phyloP scores from a whole-genome alignment of 1,140 invertebrate genomes.

The Pseudomyrmex cubaensis region DNA sequence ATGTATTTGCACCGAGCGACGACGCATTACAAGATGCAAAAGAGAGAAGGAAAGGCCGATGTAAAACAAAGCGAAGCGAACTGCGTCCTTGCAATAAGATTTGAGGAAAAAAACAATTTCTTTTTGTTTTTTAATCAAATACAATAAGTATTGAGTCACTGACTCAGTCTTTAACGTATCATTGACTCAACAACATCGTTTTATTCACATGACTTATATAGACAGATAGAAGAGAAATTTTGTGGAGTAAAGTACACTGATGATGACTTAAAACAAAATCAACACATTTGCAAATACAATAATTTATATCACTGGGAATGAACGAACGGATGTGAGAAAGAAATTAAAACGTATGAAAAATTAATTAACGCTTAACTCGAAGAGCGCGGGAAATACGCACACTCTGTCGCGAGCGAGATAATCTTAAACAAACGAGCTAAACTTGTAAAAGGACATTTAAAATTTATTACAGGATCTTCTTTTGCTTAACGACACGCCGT shows the following conservation, averaged over 20 bases:
- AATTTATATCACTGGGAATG: too few species aligned
- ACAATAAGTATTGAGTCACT: too few species aligned
- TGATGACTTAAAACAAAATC: too few species aligned
- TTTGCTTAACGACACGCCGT: constrained; percentile 1
- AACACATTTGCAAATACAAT: too few species aligned
- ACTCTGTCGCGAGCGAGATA: neutral
- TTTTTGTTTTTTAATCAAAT: neutral
- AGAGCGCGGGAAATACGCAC: too few species aligned
- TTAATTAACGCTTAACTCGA: too few species aligned
- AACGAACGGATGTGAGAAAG: neutral
- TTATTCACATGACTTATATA: too few species aligned
- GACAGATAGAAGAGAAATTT: too few species aligned
- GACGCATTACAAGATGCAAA: constrained; percentile 16
- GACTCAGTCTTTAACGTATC: too few species aligned
- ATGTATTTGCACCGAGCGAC: constrained; percentile 27
- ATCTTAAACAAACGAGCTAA: neutral
- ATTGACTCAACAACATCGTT: too few species aligned
- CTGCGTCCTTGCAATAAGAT: constrained; percentile 18
- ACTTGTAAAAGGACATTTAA: neutral
- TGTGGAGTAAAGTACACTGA: too few species aligned
- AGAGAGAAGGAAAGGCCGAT: neutral
- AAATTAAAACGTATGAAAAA: neutral
- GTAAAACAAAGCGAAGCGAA: constrained; percentile 48
- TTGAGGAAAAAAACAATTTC: neutral
- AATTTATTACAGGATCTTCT: constrained; percentile 44